Evolutionary conservation across 1,140 invertebrate species (phyloP).

Genomic region (Drosophila malerkotliana): DNA sequence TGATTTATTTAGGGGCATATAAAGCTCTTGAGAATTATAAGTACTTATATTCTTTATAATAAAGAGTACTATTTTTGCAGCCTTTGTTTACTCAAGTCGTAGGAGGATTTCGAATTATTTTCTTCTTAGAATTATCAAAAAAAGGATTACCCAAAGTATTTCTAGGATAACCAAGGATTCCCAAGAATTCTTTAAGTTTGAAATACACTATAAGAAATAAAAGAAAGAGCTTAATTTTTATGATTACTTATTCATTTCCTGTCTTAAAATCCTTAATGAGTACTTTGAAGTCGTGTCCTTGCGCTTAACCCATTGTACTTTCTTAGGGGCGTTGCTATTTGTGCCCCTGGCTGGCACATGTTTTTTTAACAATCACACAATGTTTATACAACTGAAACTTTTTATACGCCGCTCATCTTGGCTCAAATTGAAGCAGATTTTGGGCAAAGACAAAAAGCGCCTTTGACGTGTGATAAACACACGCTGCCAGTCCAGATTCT

Average conservation of each 20-base stretch:
- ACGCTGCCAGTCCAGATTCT: constrained; percentile 14
- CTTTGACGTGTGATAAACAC: constrained; percentile 76
- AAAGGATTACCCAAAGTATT: too few species aligned
- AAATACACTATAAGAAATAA: too few species aligned
- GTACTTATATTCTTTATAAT: background rate
- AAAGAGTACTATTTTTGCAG: background rate
- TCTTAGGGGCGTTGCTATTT: constrained; percentile 16
- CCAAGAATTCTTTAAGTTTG: too few species aligned
- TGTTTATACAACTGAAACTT: constrained; percentile 80
- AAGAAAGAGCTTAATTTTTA: too few species aligned
- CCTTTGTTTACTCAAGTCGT: background rate
- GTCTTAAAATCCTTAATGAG: background rate
- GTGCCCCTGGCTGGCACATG: constrained; percentile 71
- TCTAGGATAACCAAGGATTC: too few species aligned
- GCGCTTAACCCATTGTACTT: constrained; percentile 5
- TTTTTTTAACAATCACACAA: constrained; percentile 81
- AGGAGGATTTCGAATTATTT: too few species aligned
- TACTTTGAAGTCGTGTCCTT: background rate
- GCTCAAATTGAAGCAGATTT: constrained; percentile 78
- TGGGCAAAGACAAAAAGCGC: constrained; percentile 77
- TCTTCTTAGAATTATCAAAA: too few species aligned
- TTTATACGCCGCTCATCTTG: constrained; percentile 61
- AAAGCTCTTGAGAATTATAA: background rate
- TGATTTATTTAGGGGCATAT: background rate
- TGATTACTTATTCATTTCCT: too few species aligned